Evolutionary conservation across 2,113 vertebrate genomes (phyloP), one percentile per base, ranked within the genome.

Genomic region (Emydocephalus ijimae): DNA sequence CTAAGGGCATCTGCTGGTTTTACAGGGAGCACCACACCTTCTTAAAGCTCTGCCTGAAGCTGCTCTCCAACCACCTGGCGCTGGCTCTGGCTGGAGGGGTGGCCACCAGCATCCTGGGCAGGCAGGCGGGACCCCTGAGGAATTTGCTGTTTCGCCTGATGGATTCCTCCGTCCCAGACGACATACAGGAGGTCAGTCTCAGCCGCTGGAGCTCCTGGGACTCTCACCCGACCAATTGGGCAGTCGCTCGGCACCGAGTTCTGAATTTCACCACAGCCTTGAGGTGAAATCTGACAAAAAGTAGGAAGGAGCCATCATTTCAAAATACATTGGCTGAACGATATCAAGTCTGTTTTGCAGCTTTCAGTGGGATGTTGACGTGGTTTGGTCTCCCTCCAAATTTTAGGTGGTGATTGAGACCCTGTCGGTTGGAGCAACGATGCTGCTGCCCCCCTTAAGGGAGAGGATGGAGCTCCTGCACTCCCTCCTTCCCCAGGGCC

Each of bases 391-490:
- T 96, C 95, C 94, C 12, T 18, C 93, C 14, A 92, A 57, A 92
- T 96, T 94, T 92, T 95, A 99, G 99, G 99, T 99, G 0, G 99
- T 99, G 95, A 99, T 99, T 93, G 99, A 99, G 96, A 99, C 99
- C 0, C 96, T 99, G 55, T 99, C 99, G n/a, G 99, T 99, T 61
- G 99, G 99, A 89, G 99, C 99, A 24, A 99, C 99, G 54, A 99
- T 99, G 99, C 96, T 99, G 6, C 98, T 99, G 94, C 99, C 99
- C 92, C 99, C 99, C 0, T 96, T 99, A 92, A 97, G 99, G 94
- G 99, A 99, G 96, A 98, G 99, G 89, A 99, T 99, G 99, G 99
- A 99, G 95, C 98, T 99, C 29, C 98, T 99, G 0, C 99, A 99
- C 97, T 98, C 99, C 4, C 98, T 99, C 93, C 96, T 99, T 91